phyloP scores from a whole-genome alignment of 1,140 invertebrate genomes.

The Brachionus rotundiformis region DNA sequence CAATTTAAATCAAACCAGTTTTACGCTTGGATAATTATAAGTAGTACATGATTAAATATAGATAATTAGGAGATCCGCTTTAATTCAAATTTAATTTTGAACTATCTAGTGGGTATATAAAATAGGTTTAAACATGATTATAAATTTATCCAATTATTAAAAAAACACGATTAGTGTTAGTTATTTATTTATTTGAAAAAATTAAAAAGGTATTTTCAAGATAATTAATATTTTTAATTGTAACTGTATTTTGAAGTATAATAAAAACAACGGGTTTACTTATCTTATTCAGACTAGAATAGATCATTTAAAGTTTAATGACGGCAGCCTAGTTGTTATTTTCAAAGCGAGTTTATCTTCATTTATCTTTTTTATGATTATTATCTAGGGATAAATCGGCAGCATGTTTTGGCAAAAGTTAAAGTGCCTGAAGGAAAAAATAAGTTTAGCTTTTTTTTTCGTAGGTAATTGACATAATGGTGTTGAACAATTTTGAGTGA shows the following conservation, averaged over 20 bases:
- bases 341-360: neutral
- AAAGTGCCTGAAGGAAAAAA: too few species aligned
- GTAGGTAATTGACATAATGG: neutral
- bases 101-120: neutral
- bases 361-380: neutral
- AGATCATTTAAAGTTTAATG: neutral
- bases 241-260: neutral
- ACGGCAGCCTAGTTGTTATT: neutral
- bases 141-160: neutral
- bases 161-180: neutral
- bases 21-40: neutral
- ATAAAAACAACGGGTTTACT: neutral
- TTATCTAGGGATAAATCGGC: neutral
- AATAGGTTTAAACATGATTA: neutral
- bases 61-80: neutral
- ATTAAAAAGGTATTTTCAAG: neutral
- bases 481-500: neutral
- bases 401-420: too few species aligned
- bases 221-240: neutral
- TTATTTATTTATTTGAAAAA: neutral
- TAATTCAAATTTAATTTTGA: neutral
- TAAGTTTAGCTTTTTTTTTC: too few species aligned
- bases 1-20: neutral
- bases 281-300: slow-evolving; percentile 14
- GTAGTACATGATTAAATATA: neutral